phyloP scores from a whole-genome alignment of 2,797 vertebrate genomes.

The Betta splendens region DNA sequence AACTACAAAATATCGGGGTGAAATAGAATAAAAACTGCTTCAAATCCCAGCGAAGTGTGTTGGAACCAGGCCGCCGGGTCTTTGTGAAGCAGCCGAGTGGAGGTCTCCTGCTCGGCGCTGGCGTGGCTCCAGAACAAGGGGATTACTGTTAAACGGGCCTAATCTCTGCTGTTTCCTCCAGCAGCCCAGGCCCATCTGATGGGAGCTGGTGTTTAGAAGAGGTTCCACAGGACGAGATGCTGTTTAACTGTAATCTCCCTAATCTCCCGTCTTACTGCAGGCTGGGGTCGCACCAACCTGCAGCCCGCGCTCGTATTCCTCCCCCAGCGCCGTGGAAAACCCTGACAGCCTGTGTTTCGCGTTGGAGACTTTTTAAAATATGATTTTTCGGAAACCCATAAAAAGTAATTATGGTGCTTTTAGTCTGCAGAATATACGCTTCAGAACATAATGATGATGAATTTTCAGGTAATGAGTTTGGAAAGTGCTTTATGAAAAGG shows the following conservation, averaged over 20 bases:
- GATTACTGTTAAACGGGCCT: conserved; percentile 78
- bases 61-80: conserved; percentile 12
- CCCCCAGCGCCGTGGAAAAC: conserved; percentile 9
- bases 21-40: background rate
- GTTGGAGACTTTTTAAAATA: background rate
- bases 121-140: conserved; percentile 64
- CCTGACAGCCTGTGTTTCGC: conserved; percentile 34
- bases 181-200: conserved; percentile 63
- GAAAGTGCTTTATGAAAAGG: background rate
- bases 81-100: conserved; percentile 36
- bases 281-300: conserved; percentile 64
- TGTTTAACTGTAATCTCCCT: conserved; percentile 75
- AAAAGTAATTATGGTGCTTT: conserved; percentile 12
- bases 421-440: background rate
- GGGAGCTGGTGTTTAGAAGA: conserved; percentile 73
- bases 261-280: conserved; percentile 69
- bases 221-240: conserved; percentile 67
- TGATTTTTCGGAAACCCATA: conserved; percentile 2
- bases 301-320: conserved; percentile 11
- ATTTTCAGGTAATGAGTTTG: background rate
- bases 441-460: background rate
- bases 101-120: conserved; percentile 65
- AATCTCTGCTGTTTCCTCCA: conserved; percentile 81
- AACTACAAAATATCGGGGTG: too few species aligned
- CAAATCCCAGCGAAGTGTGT: background rate